These are phyloP conservation scores for Phataginus tricuspis DNA, from an alignment of 2,797 vertebrate species.

Conservation along the genomic window DNA sequence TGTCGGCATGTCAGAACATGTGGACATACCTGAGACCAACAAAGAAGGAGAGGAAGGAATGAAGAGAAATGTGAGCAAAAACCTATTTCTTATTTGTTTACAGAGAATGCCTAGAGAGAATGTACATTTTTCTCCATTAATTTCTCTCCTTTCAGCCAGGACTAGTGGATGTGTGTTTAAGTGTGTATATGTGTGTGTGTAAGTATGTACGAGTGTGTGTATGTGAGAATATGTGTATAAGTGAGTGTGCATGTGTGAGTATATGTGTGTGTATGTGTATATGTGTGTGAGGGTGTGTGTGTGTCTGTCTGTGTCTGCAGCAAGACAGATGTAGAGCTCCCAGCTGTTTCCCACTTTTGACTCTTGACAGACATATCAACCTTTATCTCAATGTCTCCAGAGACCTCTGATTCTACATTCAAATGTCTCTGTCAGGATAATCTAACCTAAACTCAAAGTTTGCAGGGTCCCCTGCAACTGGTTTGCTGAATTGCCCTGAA, in stretches of 20 bases:
- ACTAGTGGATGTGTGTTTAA: not conserved
- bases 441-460: not conserved
- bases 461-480: not conserved
- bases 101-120: not conserved
- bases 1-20: not conserved
- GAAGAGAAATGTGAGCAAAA: constrained; percentile 25
- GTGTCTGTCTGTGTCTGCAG: not conserved
- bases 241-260: not conserved
- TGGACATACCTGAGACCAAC: not conserved
- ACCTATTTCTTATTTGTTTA: not conserved
- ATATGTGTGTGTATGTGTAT: not conserved
- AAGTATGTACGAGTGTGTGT: no score
- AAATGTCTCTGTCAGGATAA: not conserved
- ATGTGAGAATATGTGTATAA: no score
- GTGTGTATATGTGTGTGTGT: not conserved
- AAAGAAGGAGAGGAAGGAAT: not conserved
- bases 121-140: not conserved
- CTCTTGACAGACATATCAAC: not conserved
- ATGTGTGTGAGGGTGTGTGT: not conserved
- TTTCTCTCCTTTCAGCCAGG: not conserved
- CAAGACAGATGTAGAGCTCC: not conserved
- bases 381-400: not conserved
- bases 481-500: not conserved
- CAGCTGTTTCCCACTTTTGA: not conserved
- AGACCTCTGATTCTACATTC: not conserved